Evolutionary conservation across 2,888 invertebrate species (phyloP), one percentile per base, ranked within the genome.

Genomic region (Drosophila infuscata): DNA sequence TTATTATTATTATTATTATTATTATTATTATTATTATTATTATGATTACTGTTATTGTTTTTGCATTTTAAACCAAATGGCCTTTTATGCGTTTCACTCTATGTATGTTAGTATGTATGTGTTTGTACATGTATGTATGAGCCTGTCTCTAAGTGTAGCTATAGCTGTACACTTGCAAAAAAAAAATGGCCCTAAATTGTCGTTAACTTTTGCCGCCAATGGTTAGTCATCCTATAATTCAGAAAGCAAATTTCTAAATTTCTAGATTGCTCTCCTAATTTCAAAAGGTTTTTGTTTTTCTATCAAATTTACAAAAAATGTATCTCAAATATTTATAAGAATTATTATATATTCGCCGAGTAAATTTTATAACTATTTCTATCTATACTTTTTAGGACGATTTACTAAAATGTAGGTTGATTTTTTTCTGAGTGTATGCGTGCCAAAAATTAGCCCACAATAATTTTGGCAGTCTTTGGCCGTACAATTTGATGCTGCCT

Each of bases 31-130:
- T 68, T 67, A 67, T 74, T 84, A 74, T 87, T 81, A 74, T 77
- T 70, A 86, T 83, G 78, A 82, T 85, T 85, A 80, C 77, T 83
- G 87, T 89, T 89, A 84, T 89, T 81, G 89, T 83, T 87, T 88
- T 76, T 83, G 87, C 84, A 89, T 84, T 89, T 89, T 87, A 83
- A 89, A 85, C 74, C 81, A 80, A 85, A 85, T 85, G 81, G 72
- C 61, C 70, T 69, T 79, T 82, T 68, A 78, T 78, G 77, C 63
- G 63, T 64, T 77, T 36, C 57, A 35, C 41, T 56, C 52, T 41
- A 61, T 38, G 43, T 29, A 3, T 57, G 33, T 46, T 4, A 30
- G 43, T 36, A 12, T 59, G 41, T 38, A 20, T 59, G 52, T 20
- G 46, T 46, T 43, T 59, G 4, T 20, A 15, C 20, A 20, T 15